phyloP scores from a whole-genome alignment of 2,888 invertebrate species.

The Diogma glabrata region DNA sequence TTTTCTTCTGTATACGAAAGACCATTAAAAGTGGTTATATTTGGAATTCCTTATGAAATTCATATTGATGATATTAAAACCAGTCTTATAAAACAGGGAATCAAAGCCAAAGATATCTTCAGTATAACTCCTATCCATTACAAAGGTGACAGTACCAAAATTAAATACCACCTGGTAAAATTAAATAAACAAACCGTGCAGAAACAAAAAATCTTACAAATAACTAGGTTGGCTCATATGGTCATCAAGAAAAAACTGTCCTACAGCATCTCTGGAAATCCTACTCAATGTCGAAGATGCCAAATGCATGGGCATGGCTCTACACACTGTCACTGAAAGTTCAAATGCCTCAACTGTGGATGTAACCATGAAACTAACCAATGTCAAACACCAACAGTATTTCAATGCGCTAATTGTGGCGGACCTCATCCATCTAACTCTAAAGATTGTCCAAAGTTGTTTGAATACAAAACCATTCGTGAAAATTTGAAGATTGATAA shows the following conservation, averaged over 20 bases:
- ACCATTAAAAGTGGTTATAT: background rate
- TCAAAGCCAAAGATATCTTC: no score
- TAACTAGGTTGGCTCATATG: no score
- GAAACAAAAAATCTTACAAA: background rate
- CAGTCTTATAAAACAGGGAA: no score
- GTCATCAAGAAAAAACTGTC: no score
- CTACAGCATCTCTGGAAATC: no score
- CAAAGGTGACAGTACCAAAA: background rate
- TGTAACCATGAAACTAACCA: no score
- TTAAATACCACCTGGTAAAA: background rate
- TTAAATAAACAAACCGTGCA: background rate
- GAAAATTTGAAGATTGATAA: no score
- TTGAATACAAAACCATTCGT: no score
- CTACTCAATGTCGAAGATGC: background rate
- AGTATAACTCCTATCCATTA: background rate
- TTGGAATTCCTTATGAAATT: background rate
- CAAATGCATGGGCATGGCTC: background rate
- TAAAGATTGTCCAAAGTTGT: background rate
- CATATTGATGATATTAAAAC: background rate
- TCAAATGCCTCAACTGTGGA: no score
- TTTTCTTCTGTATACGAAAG: no score
- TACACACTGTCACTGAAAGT: background rate
- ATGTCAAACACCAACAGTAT: no score
- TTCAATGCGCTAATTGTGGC: background rate
- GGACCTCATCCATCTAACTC: background rate